A percentile compares a stretch with the other conserved stretches of the same genome.
These are phyloP conservation scores for Alcedo quadribrachys DNA, from an alignment of 2,797 vertebrate genomes.

Conservation along the genomic window DNA sequence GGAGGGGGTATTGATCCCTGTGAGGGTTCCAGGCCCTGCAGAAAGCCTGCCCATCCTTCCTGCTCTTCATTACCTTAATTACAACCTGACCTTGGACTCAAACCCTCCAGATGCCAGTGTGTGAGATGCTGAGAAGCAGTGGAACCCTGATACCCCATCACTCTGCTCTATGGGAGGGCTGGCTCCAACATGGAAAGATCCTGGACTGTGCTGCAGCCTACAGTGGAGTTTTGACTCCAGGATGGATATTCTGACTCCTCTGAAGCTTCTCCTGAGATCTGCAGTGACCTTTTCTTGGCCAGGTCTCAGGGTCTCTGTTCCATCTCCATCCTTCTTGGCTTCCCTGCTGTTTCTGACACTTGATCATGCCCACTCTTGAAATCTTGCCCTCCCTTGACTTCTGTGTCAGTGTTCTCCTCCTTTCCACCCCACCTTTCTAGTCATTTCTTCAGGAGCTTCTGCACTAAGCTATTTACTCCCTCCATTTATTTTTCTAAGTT, in stretches of 20 bases:
- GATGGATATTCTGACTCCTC: background rate
- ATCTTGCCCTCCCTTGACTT: constrained; percentile 64
- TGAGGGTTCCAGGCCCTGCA: background rate
- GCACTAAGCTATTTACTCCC: background rate
- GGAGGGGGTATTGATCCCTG: background rate
- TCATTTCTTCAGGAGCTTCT: constrained; percentile 17
- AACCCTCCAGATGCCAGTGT: fast-evolving
- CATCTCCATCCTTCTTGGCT: constrained; percentile 67
- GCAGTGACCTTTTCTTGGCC: constrained; percentile 60
- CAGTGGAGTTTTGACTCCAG: background rate
- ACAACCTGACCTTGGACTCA: background rate
- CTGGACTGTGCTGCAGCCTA: background rate
- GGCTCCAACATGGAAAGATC: background rate
- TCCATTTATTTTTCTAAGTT: background rate
- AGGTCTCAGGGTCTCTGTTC: constrained; percentile 53
- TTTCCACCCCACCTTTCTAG: constrained; percentile 34
- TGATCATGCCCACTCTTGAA: constrained; percentile 64
- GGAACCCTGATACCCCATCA: background rate
- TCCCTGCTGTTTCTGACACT: constrained; percentile 66
- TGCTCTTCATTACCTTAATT: background rate
- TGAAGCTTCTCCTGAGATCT: constrained; percentile 18
- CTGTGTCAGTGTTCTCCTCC: constrained; percentile 22
- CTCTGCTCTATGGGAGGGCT: background rate
- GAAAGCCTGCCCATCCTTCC: background rate
- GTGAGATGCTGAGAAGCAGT: background rate